Evolutionary conservation across 2,888 invertebrate species (phyloP).

Genomic region (Drosophila pseudotalamancana): DNA sequence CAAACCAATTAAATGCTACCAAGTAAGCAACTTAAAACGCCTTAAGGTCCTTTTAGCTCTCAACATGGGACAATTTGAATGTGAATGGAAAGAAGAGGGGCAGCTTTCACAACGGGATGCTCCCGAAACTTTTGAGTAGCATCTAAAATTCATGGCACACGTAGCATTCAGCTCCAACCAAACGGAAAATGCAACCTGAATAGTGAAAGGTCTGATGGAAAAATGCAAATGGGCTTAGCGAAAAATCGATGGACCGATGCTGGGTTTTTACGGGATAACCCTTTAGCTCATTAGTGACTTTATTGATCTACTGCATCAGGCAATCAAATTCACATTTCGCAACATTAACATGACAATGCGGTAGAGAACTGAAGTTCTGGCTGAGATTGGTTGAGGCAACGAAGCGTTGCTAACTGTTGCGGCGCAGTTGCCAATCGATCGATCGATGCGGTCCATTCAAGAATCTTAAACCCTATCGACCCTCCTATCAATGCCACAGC

Average conservation of each 20-base stretch:
- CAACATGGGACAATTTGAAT: constrained; percentile 64
- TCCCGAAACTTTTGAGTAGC: constrained; percentile 17
- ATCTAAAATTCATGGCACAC: constrained; percentile 67
- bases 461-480: constrained; percentile 26
- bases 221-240: constrained; percentile 68
- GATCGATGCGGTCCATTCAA: constrained; percentile 25
- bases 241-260: constrained; percentile 7
- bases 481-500: constrained; percentile 55
- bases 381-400: constrained; percentile 35
- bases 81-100: constrained; percentile 43
- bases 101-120: constrained; percentile 65
- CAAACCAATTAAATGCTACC: constrained; percentile 74
- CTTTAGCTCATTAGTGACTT: constrained; percentile 67
- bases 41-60: constrained; percentile 54
- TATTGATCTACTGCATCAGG: constrained; percentile 73
- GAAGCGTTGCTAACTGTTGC: constrained; percentile 69
- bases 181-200: constrained; percentile 68
- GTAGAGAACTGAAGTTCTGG: constrained; percentile 25
- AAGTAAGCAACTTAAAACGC: constrained; percentile 73
- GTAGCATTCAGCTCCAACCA: constrained; percentile 72
- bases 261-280: constrained; percentile 22
- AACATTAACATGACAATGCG: constrained; percentile 79
- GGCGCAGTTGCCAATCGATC: constrained; percentile 60
- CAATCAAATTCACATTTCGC: constrained; percentile 81
- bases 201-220: constrained; percentile 8